Conservation (phyloP, 2,797 vertebrate genomes). For the Silurus lanzhouensis region DNA sequence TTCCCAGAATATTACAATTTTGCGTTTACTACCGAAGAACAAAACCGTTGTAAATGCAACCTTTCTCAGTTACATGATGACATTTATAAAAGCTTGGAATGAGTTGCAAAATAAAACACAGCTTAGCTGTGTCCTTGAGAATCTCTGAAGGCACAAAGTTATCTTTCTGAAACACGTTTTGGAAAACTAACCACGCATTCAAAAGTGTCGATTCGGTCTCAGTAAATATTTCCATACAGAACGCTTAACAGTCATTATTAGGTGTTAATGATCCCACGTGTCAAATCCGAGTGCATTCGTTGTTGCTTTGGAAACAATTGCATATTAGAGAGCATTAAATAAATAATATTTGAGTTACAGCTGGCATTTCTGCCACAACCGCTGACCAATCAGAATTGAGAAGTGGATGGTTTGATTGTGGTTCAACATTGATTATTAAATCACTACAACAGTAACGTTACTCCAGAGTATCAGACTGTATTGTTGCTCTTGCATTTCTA, state of each 20-base stretch:
- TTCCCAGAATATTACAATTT: background rate
- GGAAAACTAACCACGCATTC: background rate
- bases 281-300: background rate
- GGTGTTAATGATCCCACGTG: no score
- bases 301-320: slow-evolving; percentile 4
- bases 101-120: background rate
- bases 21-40: background rate
- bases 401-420: background rate
- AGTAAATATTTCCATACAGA: background rate
- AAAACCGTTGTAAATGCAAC: background rate
- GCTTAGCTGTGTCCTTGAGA: background rate
- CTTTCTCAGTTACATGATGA: background rate
- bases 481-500: background rate
- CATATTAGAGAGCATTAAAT: background rate
- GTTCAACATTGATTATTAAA: background rate
- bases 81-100: background rate
- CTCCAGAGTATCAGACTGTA: background rate
- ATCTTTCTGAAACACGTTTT: background rate
- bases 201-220: background rate
- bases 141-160: background rate
- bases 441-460: background rate
- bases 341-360: background rate
- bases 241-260: background rate
- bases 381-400: background rate
- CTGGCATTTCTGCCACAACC: background rate